These are phyloP conservation scores for Circaetus cinerascens DNA, from an alignment of 2,113 vertebrate species.

Conservation along the genomic window DNA sequence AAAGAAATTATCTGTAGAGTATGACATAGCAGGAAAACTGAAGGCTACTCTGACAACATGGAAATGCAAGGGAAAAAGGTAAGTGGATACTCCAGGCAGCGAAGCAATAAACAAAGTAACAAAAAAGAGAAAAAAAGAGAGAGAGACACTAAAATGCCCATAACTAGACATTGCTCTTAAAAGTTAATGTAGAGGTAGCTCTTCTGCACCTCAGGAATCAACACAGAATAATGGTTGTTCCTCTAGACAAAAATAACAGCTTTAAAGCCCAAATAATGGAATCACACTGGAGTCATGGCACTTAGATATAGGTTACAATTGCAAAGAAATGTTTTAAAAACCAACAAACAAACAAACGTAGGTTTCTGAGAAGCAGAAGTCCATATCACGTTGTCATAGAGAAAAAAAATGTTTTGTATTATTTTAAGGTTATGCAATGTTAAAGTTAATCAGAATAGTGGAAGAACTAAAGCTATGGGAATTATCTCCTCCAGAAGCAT, in stretches of 20 bases:
- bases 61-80: neutral
- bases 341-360: neutral
- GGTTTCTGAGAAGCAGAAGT: neutral
- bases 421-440: neutral
- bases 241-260: neutral
- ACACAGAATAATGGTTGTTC: neutral
- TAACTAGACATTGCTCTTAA: neutral
- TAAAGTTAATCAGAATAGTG: neutral
- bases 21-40: neutral
- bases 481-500: neutral
- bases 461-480: neutral
- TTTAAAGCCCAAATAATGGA: neutral
- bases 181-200: neutral
- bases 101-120: neutral
- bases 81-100: neutral
- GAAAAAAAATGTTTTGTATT: neutral
- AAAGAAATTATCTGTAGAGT: neutral
- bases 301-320: neutral
- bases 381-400: neutral
- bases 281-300: neutral
- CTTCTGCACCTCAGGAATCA: neutral
- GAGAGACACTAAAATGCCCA: neutral
- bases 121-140: neutral
- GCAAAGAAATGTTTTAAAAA: neutral
- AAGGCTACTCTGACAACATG: neutral